Percentiles rank a stretch among this genome's conserved stretches.
These are phyloP conservation scores for Chloromyia formosa DNA, from an alignment of 2,888 invertebrate genomes.

Conservation along the genomic window DNA sequence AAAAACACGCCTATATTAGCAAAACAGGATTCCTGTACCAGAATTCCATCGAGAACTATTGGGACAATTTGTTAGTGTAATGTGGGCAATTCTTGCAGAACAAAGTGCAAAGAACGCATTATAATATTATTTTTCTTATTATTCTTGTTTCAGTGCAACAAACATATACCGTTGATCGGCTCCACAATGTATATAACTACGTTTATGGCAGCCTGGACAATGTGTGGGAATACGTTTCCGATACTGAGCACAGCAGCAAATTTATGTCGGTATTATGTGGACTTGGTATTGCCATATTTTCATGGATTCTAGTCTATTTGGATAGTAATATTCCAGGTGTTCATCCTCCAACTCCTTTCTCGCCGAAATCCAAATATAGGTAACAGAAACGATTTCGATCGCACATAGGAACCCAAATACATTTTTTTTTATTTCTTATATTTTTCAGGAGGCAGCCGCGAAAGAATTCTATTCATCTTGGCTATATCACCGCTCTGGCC, in stretches of 20 bases:
- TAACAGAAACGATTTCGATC: no score
- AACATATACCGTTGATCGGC: slow-evolving; percentile 10
- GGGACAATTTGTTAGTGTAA: no score
- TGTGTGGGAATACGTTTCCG: slow-evolving; percentile 55
- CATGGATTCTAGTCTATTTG: slow-evolving; percentile 70
- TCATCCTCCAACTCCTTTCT: slow-evolving; percentile 69
- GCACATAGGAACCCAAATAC: no score
- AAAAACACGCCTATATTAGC: no score
- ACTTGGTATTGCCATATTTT: slow-evolving; percentile 65
- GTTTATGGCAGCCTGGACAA: slow-evolving; percentile 54
- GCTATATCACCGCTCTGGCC: slow-evolving; percentile 65
- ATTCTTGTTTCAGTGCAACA: slow-evolving; percentile 9
- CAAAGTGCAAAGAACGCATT: no score
- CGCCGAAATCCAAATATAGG: slow-evolving; percentile 65
- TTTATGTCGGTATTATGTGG: slow-evolving; percentile 64
- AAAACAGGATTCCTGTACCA: no score
- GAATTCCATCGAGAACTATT: no score
- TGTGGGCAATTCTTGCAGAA: no score
- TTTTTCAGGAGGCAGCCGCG: slow-evolving; percentile 57
- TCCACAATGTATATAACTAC: slow-evolving; percentile 53
- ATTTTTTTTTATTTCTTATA: no score
- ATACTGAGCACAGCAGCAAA: slow-evolving; percentile 53
- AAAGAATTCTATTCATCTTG: slow-evolving; percentile 62
- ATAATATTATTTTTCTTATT: no score
- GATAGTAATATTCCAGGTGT: slow-evolving; percentile 71